These are phyloP conservation scores for Bovichtus diacanthus DNA, from an alignment of 2,797 vertebrate genomes.

Conservation along the genomic window DNA sequence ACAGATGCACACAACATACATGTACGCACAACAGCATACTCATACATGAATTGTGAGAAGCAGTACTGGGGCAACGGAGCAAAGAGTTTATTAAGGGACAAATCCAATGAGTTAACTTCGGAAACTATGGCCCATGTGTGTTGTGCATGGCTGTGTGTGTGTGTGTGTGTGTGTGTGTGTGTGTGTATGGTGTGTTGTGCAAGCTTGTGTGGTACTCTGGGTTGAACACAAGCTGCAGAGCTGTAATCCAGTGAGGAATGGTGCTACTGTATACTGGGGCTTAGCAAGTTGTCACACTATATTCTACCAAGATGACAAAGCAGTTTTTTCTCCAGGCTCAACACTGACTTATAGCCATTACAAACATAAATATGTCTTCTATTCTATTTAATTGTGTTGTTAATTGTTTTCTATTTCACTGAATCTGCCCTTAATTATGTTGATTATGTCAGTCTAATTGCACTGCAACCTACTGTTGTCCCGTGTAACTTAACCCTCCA, in stretches of 20 bases:
- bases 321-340: constrained; percentile 31
- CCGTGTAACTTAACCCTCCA: not conserved
- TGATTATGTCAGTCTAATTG: not conserved
- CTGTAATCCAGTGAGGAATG: constrained; percentile 62
- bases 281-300: constrained; percentile 56
- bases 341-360: constrained; percentile 10
- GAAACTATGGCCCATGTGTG: constrained; percentile 7
- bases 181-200: constrained; percentile 1
- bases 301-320: constrained; percentile 51
- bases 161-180: constrained; percentile 13
- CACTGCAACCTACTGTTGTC: not conserved
- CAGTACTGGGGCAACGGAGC: not conserved
- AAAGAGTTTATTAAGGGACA: constrained; percentile 16
- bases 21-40: not conserved
- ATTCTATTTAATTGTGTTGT: not conserved
- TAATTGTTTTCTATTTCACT: not conserved
- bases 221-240: constrained; percentile 34
- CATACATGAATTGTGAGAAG: too few species aligned
- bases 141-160: constrained; percentile 2
- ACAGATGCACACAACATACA: not conserved
- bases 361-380: constrained; percentile 13
- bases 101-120: constrained; percentile 19
- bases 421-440: not conserved
- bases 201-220: constrained; percentile 26
- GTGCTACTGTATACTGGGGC: constrained; percentile 47